Evolutionary conservation across 2,113 vertebrate species (phyloP), one percentile per base, ranked within the genome.

Genomic region (Rhombomys opimus): DNA sequence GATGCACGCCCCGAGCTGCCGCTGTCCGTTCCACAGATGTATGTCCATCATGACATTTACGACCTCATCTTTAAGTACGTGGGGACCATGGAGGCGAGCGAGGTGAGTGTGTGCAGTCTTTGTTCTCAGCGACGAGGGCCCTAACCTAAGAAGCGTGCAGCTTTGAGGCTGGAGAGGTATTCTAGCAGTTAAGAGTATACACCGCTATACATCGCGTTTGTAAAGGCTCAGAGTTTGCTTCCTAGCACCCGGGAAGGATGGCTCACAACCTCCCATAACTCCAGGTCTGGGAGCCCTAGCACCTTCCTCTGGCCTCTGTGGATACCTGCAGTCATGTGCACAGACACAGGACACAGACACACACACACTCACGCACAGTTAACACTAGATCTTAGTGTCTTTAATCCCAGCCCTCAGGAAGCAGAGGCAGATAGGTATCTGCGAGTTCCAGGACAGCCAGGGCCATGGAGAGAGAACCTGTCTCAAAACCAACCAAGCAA

Each of bases 51-150:
- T 95, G 99, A 99, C 92, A 99, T 99, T 98, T 99, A 99, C 96
- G 99, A 99, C 76, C 98, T 99, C 14, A 99, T 99, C 97, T 99
- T 99, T 97, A 99, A 99, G 94, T 99, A 99, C 5, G 99, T 99
- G 98, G 99, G 99, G 91, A 99, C 99, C 5, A 99, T 99, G 93
- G 99, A 99, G 96, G 99, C 99, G 61, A 99, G 98, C 35, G 99
- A 99, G 99, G 99, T 99, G 98, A 86, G 97, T 57, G 97, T 57
- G 27, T 68, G 46, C 18, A 11, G 4, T 52, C 30, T 1, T 23
- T 25, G 0, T 23, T 65, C 2, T 12, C 18, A 52, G 2, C 32
- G 68, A 38, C 6, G 54, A 59, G 67, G 90, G 32, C 81, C 77
- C 23, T 23, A 1, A 72, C 85, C 54, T 68, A 2, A 89, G 59